phyloP scores from a whole-genome alignment of 2,888 invertebrate species.

The Nemoura dubitans region DNA sequence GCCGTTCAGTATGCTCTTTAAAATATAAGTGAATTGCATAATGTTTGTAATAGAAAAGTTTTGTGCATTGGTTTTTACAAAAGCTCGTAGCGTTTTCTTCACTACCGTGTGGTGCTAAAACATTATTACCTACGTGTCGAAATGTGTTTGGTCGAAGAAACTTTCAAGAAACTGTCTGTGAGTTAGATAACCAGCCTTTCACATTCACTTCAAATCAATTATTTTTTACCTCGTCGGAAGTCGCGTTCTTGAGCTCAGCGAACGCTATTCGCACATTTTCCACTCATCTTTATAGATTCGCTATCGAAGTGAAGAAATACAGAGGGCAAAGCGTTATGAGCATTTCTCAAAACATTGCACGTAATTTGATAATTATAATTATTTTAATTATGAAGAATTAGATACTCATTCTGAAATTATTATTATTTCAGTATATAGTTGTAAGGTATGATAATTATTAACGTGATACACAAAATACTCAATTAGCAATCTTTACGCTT shows the following conservation, averaged over 20 bases:
- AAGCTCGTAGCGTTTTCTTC: neutral
- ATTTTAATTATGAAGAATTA: neutral
- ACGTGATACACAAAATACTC: neutral
- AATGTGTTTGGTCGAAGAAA: neutral
- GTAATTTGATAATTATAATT: neutral
- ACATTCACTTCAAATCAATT: neutral
- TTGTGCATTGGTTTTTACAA: neutral
- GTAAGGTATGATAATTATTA: neutral
- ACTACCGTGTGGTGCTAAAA: neutral
- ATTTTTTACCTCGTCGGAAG: slow-evolving; percentile 2
- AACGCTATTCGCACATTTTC: neutral
- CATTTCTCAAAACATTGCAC: slow-evolving; percentile 7
- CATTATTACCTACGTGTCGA: neutral
- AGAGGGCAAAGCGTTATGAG: neutral
- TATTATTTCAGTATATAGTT: slow-evolving; percentile 1
- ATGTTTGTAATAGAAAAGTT: neutral
- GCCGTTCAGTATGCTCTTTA: slow-evolving; percentile 5
- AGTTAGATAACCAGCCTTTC: neutral
- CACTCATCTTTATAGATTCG: neutral
- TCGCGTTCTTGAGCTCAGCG: too few relatives aligned
- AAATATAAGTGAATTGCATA: neutral
- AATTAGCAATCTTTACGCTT: neutral
- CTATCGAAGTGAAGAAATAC: slow-evolving; percentile 3
- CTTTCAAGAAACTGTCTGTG: neutral
- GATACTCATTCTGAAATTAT: slow-evolving; percentile 7